phyloP scores from a whole-genome alignment of 2,797 vertebrate species.

The Iguana delicatissima region DNA sequence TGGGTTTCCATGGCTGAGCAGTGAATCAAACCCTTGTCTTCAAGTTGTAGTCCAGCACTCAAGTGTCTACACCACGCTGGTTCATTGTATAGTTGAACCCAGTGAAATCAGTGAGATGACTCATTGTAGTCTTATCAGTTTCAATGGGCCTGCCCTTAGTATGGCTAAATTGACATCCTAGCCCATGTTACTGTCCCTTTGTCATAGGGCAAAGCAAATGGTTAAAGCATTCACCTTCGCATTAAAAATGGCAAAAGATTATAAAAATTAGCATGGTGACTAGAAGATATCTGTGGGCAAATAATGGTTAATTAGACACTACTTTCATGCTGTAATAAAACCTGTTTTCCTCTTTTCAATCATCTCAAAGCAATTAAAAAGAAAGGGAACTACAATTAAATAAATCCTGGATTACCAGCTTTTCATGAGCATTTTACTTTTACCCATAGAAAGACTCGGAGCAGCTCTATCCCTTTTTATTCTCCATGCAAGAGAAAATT shows the following conservation, averaged over 20 bases:
- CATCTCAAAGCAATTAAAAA: not conserved
- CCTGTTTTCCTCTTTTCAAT: not conserved
- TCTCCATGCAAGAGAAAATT: not conserved
- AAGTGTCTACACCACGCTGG: no score
- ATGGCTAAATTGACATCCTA: no score
- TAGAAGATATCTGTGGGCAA: not conserved
- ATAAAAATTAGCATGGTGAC: not conserved
- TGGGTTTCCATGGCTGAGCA: no score
- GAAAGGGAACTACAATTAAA: not conserved
- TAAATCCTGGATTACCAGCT: not conserved
- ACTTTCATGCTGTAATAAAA: not conserved
- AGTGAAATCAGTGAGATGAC: no score
- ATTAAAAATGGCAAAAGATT: not conserved
- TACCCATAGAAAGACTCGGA: not conserved
- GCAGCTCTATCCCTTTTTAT: not conserved
- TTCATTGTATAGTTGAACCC: no score
- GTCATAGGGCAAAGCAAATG: not conserved
- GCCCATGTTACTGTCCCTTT: not conserved
- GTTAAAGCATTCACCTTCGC: not conserved
- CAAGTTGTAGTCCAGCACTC: no score
- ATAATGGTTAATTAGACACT: not conserved
- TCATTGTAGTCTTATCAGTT: no score
- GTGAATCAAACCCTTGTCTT: no score
- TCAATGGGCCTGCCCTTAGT: no score
- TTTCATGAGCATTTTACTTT: not conserved